Base-by-base conservation (phyloP, 1,140 invertebrate genomes). In the Paraescarpia echinospica region DNA sequence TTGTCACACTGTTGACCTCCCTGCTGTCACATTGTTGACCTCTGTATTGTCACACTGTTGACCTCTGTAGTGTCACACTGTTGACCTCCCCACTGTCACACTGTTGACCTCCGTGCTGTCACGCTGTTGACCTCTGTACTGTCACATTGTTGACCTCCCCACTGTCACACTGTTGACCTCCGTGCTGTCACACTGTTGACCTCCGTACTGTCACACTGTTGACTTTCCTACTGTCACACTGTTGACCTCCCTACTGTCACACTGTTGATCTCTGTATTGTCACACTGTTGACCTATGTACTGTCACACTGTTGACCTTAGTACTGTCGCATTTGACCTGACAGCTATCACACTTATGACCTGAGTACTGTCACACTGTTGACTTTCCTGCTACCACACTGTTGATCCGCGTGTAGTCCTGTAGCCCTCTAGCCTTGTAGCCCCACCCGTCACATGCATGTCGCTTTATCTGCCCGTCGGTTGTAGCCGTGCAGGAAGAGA, bases 401-500 rank as follows among this genome's bases (percentile, higher is more conserved):
- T 77, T 1, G 59, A 77, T 18, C 59, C 27, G 2, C 22, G 8
- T 51, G 48, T 18, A n/a, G n/a, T 12, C 41, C 4, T 41, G 41
- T 41, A 41, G 41, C 41, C 41, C 41, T 4, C n/a, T 22, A 77
- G 59, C 59, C 1, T 27, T 41, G 41, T 41, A 41, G n/a, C 4
- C 89, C 34, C 89, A 4, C 35, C 33, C n/a, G 34, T 90, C 90
- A 22, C 35, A 2, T 90, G 90, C 90, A 90, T 90, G 90, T 34
- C 6, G 90, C 90, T 41, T 34, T 6, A 90, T 31, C 90, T 41
- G 90, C 14, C 90, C 35, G 0, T 34, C 22, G 33, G 90, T 90
- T 90, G 90, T 93, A 94, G 94, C 94, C 33, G 92, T 95, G 89
- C 94, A 96, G 93, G 95, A 96, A 93, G 94, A 95, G 93, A 93